A percentile compares a stretch with the other conserved stretches of the same genome.
Conservation (phyloP, 53 echinoderm and acorn worm genomes). For the Crossaster papposus region DNA sequence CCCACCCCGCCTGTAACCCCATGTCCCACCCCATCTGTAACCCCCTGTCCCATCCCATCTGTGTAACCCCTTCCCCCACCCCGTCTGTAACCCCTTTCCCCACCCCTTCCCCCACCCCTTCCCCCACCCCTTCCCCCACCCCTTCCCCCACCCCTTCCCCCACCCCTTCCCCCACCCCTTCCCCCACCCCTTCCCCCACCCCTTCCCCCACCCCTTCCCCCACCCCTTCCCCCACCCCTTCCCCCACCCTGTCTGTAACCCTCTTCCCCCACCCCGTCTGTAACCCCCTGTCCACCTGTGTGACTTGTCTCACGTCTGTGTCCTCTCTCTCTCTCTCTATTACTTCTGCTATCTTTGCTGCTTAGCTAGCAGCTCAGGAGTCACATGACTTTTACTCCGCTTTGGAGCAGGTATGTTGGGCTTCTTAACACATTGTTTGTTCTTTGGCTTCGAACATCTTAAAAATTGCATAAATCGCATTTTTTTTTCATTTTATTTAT, state of each 20-base stretch:
- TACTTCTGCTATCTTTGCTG: slow-evolving; percentile 19
- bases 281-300: background rate
- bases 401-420: slow-evolving; percentile 54
- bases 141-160: too few relatives aligned
- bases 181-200: background rate
- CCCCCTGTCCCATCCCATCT: too few relatives aligned
- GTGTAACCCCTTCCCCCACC: too few relatives aligned
- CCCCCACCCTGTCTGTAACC: background rate
- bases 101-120: background rate
- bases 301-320: slow-evolving; percentile 11
- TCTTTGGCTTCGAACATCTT: background rate
- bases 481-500: background rate
- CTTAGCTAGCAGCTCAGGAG: slow-evolving; percentile 59
- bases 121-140: background rate
- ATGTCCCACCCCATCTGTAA: background rate
- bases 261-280: background rate
- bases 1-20: too few relatives aligned
- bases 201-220: too few relatives aligned
- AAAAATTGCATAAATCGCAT: background rate
- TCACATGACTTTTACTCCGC: slow-evolving; percentile 55
- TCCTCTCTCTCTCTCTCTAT: slow-evolving; percentile 20
- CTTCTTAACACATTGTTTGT: slow-evolving; percentile 7
- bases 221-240: background rate
- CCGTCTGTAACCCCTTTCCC: too few relatives aligned
- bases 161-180: background rate